Conservation (phyloP, 2,113 vertebrate species). For the Marmota flaviventris region DNA sequence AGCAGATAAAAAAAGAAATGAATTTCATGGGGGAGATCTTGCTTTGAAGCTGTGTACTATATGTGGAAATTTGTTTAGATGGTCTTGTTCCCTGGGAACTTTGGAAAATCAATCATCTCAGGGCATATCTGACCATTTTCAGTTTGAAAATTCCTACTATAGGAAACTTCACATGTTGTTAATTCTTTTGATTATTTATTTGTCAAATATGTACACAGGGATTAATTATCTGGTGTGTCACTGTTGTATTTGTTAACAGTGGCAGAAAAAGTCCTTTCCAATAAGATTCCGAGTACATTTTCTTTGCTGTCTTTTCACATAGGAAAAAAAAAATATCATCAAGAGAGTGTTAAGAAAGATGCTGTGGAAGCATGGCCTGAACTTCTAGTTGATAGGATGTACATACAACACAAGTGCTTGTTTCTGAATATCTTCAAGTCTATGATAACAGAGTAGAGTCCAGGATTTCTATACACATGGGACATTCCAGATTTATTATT, state of each 20-base stretch:
- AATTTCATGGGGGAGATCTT: neutral
- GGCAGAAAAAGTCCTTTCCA: neutral
- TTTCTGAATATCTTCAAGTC: no score
- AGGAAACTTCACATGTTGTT: neutral
- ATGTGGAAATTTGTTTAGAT: neutral
- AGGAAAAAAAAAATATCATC: neutral
- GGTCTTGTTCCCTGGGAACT: neutral
- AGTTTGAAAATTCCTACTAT: neutral
- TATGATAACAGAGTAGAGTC: neutral
- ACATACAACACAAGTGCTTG: no score
- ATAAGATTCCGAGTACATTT: neutral
- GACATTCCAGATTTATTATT: neutral
- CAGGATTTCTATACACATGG: neutral
- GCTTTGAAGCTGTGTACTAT: neutral
- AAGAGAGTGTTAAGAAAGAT: neutral
- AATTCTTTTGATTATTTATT: neutral
- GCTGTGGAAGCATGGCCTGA: neutral
- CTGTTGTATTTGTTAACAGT: neutral
- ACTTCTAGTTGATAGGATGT: neutral
- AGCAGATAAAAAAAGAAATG: neutral
- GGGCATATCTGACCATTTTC: neutral
- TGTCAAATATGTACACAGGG: neutral
- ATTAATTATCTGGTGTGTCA: neutral
- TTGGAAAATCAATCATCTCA: neutral
- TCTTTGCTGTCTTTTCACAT: neutral